These are phyloP conservation scores for Microchrysa polita DNA, from an alignment of 2,888 invertebrate species.

Conservation along the genomic window DNA sequence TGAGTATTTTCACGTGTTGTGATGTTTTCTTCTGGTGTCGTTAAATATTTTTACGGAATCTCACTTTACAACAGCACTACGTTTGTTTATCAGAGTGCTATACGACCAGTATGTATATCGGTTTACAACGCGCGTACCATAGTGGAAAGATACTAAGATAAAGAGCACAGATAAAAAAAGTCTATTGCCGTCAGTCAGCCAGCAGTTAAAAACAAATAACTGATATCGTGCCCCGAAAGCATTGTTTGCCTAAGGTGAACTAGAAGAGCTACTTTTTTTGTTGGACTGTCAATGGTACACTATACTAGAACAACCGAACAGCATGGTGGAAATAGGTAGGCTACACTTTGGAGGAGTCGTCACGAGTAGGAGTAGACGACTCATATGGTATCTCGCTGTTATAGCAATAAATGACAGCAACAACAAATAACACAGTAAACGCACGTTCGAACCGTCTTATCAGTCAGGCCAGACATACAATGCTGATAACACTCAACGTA, in stretches of 20 bases:
- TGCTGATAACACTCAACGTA: too few species aligned
- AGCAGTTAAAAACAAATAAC: constrained; percentile 38
- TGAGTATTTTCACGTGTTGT: constrained; percentile 3
- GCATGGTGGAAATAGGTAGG: too few species aligned
- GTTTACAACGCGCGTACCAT: constrained; percentile 28
- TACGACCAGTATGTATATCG: too few species aligned
- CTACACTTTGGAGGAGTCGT: too few species aligned
- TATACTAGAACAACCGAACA: constrained; percentile 17
- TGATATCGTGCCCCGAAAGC: constrained; percentile 37
- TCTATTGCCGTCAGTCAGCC: constrained; percentile 22
- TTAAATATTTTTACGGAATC: background rate
- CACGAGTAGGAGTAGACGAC: too few species aligned
- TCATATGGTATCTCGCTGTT: too few species aligned
- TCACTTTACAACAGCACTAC: constrained; percentile 38
- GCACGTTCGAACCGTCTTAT: too few species aligned
- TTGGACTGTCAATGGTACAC: background rate
- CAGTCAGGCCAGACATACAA: too few species aligned
- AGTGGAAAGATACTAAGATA: constrained; percentile 15
- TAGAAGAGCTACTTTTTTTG: constrained; percentile 38
- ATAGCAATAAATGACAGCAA: too few species aligned
- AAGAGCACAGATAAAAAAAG: constrained; percentile 35
- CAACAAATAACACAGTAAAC: too few species aligned
- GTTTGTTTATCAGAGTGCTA: constrained; percentile 21
- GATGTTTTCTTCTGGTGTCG: too few species aligned
- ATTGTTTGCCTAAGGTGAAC: constrained; percentile 31